Evolutionary conservation across 2,888 invertebrate species (phyloP), one percentile per base, ranked within the genome.

Genomic region (Drosophila recens): DNA sequence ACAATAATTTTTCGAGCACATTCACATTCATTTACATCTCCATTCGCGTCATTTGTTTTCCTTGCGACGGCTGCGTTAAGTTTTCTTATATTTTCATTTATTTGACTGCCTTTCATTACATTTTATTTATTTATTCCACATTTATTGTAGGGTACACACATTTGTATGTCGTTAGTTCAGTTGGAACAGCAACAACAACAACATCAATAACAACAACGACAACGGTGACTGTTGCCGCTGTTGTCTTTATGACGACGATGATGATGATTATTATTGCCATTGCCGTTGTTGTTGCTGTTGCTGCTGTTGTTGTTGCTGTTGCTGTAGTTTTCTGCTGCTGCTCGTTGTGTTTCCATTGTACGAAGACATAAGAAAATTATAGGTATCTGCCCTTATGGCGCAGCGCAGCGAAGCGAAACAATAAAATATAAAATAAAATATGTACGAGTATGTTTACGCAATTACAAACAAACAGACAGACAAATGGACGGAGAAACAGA

Each of bases 401-500:
- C 84, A 73, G 87, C 76, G 89, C 89, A 89, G 75, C 90, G 89
- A 84, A 89, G 90, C 89, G 89, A 79, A 90, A 90, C 89, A 90
- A 90, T 89, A 89, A 90, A 87, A 89, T 87, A 87, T 90, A 89
- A 88, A 89, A 87, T 89, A 90, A 90, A 89, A 90, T 90, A 87
- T 87, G 90, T 89, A 88, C 90, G 87, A 90, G 81, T 87, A 88
- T 87, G 90, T 87, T 87, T 89, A 87, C 86, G 86, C 86, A 87
- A 87, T 87, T 87, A 87, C 90, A 87, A 87, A 77, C 90, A 73
- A 75, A 89, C 80, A 75, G 67, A 87, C 72, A 67, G 23, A 68
- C 64, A 68, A 11, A 65, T 23, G 61, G 43, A 71, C 49, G 46
- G 33, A 72, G 46, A 64, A 23, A 52, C 43, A 69, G n/a, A 67